Percentiles rank a stretch among this genome's conserved stretches.
Conservation (phyloP, 2,113 vertebrate genomes). For the Elaphurus davidianus region DNA sequence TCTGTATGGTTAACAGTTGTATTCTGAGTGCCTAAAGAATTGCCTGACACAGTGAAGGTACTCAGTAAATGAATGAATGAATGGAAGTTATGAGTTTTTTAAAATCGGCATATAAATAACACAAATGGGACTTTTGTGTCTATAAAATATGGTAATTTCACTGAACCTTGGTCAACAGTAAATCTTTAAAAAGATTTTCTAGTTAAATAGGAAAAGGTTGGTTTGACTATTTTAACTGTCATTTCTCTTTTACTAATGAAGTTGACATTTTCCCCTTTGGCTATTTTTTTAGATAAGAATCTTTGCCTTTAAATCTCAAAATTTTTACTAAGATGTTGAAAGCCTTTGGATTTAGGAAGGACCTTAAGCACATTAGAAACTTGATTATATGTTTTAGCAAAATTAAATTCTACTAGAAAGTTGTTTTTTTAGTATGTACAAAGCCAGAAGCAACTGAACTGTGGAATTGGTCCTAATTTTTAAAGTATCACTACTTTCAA, state of each 20-base stretch:
- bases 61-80: background rate
- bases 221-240: background rate
- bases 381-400: constrained; percentile 3
- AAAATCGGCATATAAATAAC: background rate
- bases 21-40: background rate
- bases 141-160: background rate
- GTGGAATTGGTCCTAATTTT: background rate
- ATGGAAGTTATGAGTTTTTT: background rate
- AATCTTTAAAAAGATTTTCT: background rate
- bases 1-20: background rate
- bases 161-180: background rate
- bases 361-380: constrained; percentile 7
- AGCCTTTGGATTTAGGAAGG: background rate
- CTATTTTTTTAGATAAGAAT: background rate
- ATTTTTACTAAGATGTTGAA: constrained; percentile 24
- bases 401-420: constrained; percentile 4
- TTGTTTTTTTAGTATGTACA: background rate
- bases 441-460: background rate
- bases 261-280: background rate
- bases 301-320: background rate
- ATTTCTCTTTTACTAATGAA: background rate
- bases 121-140: background rate
- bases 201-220: background rate
- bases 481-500: background rate
- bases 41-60: background rate